Conservation (phyloP, 2,888 invertebrate genomes). For the Nematopogon swammerdamellus region DNA sequence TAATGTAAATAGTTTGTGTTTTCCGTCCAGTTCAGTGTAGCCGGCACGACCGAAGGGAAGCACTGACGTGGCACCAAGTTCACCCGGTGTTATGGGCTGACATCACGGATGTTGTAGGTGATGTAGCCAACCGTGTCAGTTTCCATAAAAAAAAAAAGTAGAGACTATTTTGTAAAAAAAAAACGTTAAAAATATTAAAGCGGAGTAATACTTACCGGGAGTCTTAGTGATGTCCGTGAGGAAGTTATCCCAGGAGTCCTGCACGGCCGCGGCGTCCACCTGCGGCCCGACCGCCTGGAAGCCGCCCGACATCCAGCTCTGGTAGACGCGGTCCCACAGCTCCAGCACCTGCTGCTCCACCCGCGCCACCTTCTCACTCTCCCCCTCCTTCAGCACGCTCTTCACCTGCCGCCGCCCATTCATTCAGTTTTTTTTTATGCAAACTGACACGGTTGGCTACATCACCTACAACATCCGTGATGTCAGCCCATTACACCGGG, state of each 20-base stretch:
- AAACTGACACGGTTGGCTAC: too few species aligned
- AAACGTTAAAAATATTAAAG: neutral
- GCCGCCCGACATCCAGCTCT: constrained; percentile 82
- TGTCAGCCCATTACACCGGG: too few species aligned
- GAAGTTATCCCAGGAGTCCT: constrained; percentile 68
- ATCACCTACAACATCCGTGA: too few species aligned
- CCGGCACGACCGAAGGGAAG: too few species aligned
- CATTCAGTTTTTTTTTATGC: too few species aligned
- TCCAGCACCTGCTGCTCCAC: constrained; percentile 87
- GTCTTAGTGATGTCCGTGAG: constrained; percentile 70
- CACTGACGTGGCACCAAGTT: too few species aligned
- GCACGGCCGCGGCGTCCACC: constrained; percentile 69
- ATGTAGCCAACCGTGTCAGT: too few species aligned
- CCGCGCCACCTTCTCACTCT: constrained; percentile 74
- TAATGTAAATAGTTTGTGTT: too few species aligned
- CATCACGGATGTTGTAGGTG: too few species aligned
- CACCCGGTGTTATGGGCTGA: too few species aligned
- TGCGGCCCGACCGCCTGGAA: constrained; percentile 63
- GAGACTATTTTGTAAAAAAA: too few species aligned
- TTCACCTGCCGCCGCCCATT: constrained; percentile 55
- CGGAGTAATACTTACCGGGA: constrained; percentile 65
- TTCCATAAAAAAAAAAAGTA: neutral
- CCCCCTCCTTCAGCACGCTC: constrained; percentile 75
- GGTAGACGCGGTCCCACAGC: constrained; percentile 91
- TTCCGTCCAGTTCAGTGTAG: too few species aligned